These are phyloP conservation scores for Reticulitermes lucifugus DNA, from an alignment of 2,888 invertebrate genomes.

Conservation along the genomic window DNA sequence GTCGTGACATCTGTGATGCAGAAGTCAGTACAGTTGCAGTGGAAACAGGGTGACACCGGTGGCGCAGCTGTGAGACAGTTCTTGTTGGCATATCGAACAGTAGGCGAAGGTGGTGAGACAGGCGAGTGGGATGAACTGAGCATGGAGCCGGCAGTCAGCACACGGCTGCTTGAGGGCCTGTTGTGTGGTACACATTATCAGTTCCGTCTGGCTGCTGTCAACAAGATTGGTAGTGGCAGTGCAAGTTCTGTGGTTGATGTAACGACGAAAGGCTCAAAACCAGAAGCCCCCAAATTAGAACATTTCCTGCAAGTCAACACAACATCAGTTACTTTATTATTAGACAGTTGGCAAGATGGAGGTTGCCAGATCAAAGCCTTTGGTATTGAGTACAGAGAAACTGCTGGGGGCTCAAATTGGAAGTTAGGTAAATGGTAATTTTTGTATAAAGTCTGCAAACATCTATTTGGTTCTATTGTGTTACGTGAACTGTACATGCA, in stretches of 20 bases:
- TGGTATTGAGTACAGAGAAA: slow-evolving; percentile 62
- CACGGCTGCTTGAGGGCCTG: slow-evolving; percentile 61
- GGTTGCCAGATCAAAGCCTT: slow-evolving; percentile 63
- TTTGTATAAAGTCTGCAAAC: too few relatives aligned
- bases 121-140: slow-evolving; percentile 69
- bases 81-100: slow-evolving; percentile 65
- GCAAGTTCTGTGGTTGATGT: slow-evolving; percentile 62
- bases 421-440: slow-evolving; percentile 57
- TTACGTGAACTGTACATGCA: too few relatives aligned
- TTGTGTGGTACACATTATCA: slow-evolving; percentile 63
- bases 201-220: slow-evolving; percentile 62
- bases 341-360: slow-evolving; percentile 63
- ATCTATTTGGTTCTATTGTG: too few relatives aligned
- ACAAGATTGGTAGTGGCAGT: slow-evolving; percentile 63
- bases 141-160: slow-evolving; percentile 64
- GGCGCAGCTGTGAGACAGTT: slow-evolving; percentile 69
- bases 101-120: slow-evolving; percentile 60
- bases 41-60: slow-evolving; percentile 68
- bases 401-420: slow-evolving; percentile 60
- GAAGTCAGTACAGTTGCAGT: slow-evolving; percentile 68
- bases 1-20: slow-evolving; percentile 66
- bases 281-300: slow-evolving; percentile 59
- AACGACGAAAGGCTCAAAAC: slow-evolving; percentile 63
- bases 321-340: slow-evolving; percentile 62
- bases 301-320: slow-evolving; percentile 62